These are phyloP conservation scores for Acrossocheilus fasciatus DNA, from an alignment of 2,797 vertebrate genomes.

Conservation along the genomic window DNA sequence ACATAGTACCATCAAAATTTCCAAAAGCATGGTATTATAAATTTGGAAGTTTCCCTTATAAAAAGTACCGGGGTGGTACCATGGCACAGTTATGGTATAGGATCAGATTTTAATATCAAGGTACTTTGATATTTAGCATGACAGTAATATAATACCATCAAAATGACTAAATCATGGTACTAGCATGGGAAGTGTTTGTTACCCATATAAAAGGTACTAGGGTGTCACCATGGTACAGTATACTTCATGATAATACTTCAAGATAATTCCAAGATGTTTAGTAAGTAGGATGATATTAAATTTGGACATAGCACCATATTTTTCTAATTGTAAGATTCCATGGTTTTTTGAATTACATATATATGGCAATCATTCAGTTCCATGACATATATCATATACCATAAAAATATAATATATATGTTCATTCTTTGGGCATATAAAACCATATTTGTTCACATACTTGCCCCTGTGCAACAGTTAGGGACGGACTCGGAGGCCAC, in stretches of 20 bases:
- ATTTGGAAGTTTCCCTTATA: too few species aligned
- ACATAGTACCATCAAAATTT: not conserved
- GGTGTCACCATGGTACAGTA: not conserved
- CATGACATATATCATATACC: not conserved
- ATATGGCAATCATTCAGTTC: not conserved
- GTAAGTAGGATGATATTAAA: not conserved
- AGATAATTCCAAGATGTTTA: not conserved
- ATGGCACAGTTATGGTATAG: too few species aligned
- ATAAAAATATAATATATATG: not conserved
- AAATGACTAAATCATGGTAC: not conserved
- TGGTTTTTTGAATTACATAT: not conserved
- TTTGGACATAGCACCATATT: not conserved
- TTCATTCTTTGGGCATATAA: not conserved
- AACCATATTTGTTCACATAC: not conserved
- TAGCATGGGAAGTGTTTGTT: not conserved
- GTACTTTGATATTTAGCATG: not conserved
- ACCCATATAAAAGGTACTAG: not conserved
- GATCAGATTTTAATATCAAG: not conserved
- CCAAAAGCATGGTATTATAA: not conserved
- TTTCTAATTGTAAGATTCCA: not conserved
- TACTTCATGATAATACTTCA: not conserved
- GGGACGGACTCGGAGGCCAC: constrained; percentile 68
- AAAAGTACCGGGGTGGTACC: too few species aligned
- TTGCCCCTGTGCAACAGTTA: constrained; percentile 32
- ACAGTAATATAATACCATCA: not conserved